Evolutionary conservation across 2,888 invertebrate genomes (phyloP), one percentile per base, ranked within the genome.

Genomic region (Vannuccia rotundouncinata): DNA sequence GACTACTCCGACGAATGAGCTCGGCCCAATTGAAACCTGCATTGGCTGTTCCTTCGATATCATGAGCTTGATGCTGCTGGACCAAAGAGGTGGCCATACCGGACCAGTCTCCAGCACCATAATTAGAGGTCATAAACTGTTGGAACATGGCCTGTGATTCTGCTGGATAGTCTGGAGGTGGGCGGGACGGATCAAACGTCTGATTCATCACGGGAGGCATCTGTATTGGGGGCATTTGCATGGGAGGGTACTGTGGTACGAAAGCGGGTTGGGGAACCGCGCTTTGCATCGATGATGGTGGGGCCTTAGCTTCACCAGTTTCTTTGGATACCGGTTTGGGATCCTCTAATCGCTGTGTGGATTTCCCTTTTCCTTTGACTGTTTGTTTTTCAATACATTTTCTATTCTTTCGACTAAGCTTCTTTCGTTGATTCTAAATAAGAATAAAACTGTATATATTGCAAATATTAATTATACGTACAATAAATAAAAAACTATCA

Each of bases 21-120:
- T 66, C 66, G 2, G 66, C 66, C 66, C 66, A 66, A 66, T 66
- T 66, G 25, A 66, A 66, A 5, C 66, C 66, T 2, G 66, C n/a
- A n/a, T n/a, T n/a, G n/a, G n/a, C n/a, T n/a, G n/a, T n/a, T n/a
- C n/a, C n/a, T n/a, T 22, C 17, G 22, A 5, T 66, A 2, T 27
- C 66, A 5, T 13, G 5, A 17, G 45, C 45, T 17, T 45, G 45
- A 5, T 66, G 66, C 66, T 66, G 66, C 22, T 66, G 66, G 25
- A 66, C 2, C 13, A 66, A 13, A 27, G 5, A 13, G 66, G 66
- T 22, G 2, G 66, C 66, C 66, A 66, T 66, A 5, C 66, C 66
- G 2, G 66, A 66, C 66, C 66, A 66, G 66, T 66, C 66, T 22
- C 66, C 66, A n/a, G 10, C 5, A 22, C 66, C 66, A 66, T 66